Base-by-base conservation (phyloP, 2,797 vertebrate species). In the Pseudomugil gertrudae region DNA sequence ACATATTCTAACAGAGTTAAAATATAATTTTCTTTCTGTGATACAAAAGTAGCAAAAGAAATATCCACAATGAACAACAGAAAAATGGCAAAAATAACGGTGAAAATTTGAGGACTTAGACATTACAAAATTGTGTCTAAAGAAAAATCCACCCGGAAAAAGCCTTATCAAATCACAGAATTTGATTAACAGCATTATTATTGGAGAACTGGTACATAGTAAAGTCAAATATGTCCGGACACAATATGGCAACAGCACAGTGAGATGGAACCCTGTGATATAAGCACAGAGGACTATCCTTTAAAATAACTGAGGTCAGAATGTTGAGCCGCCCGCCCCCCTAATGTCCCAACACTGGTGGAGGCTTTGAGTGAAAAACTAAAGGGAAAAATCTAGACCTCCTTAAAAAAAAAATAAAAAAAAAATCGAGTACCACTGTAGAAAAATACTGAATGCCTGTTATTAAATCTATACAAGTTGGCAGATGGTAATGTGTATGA, bases 21-120 rank as follows among this genome's bases (percentile, higher is more conserved):
- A 89, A 92, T 90, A 92, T 84, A 90, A 59, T 91, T 48, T 88
- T 86, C 67, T 87, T 84, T 91, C 83, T 84, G 84, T 79, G 84
- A 92, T 94, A 94, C 83, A 94, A 94, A 92, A 94, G 84, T 93
- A 92, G 86, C 84, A 90, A 93, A 93, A 88, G 63, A 86, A 93
- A 85, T 56, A 75, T 78, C 78, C 66, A 83, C 75, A 69, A 80
- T 68, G 76, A 54, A 84, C 47, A 84, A 83, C 67, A 78, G 9
- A 76, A 79, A 65, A 58, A 73, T 51, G 43, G 80, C 30, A 30
- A 54, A 35, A 29, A 40, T 63, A 57, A 21, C 40, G 3, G 38
- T 78, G 75, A 73, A 51, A 60, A 69, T 5, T 30, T 54, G 11
- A 69, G 36, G 52, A 63, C n/a, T 72, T n/a, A 3, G 32, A 64